Percentiles rank a stretch among this genome's conserved stretches.
phyloP scores from a whole-genome alignment of 2,888 invertebrate species.

The Dysmachus trigonus region DNA sequence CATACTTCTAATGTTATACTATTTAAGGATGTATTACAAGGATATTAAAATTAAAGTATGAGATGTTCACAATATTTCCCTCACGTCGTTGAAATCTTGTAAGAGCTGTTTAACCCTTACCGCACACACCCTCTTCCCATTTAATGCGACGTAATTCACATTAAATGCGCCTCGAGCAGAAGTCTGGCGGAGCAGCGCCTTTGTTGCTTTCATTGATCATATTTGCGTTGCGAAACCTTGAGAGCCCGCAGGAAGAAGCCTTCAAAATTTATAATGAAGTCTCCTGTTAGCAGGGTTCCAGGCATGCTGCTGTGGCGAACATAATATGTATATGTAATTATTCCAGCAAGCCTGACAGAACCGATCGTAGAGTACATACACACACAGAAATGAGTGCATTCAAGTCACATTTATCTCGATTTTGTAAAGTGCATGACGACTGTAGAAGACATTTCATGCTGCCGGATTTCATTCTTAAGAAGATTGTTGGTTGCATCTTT shows the following conservation, averaged over 20 bases:
- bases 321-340: background rate
- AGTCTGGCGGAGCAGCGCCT: background rate
- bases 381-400: background rate
- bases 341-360: background rate
- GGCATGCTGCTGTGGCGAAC: background rate
- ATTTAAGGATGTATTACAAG: background rate
- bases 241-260: background rate
- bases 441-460: background rate
- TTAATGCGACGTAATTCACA: background rate
- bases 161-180: background rate
- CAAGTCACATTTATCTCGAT: background rate
- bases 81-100: background rate
- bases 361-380: background rate
- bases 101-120: background rate
- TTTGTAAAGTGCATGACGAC: background rate
- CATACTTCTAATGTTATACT: background rate
- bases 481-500: background rate
- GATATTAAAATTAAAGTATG: background rate
- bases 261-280: background rate
- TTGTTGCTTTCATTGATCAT: background rate
- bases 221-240: background rate
- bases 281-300: background rate
- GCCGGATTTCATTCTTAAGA: background rate
- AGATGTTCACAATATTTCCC: background rate
- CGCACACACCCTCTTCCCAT: background rate